Evolutionary conservation across 2,888 invertebrate genomes (phyloP).

Genomic region (Caenorhabditis imperialis): DNA sequence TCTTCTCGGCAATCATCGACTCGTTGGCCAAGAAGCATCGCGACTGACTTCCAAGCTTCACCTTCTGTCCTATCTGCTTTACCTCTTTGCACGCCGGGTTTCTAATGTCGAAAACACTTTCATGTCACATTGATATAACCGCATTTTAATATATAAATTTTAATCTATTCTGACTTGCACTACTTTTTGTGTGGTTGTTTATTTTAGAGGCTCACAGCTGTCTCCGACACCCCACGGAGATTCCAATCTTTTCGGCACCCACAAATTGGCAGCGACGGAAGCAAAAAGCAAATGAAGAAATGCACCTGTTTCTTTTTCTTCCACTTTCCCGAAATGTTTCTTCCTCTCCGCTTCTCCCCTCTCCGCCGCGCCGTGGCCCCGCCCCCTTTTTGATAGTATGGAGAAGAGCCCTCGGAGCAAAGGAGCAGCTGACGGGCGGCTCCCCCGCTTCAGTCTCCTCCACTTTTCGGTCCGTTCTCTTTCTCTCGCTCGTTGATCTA

Average conservation of each 20-base stretch:
- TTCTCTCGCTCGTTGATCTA: too few relatives aligned
- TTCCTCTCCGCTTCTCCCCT: constrained; percentile 5
- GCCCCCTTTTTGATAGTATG: constrained; percentile 51
- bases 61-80: background rate
- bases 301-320: constrained; percentile 34
- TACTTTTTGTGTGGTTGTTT: constrained; percentile 34
- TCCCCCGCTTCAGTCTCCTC: constrained; percentile 10
- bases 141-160: constrained; percentile 7
- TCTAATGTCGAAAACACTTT: background rate
- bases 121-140: background rate
- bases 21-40: constrained; percentile 27
- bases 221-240: background rate
- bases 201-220: constrained; percentile 39
- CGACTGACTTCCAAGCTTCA: constrained; percentile 8
- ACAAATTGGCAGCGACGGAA: background rate
- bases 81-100: background rate
- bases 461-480: constrained; percentile 23
- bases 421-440: constrained; percentile 41
- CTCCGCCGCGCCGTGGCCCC: constrained; percentile 20
- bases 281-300: constrained; percentile 8
- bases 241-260: constrained; percentile 9
- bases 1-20: constrained; percentile 30
- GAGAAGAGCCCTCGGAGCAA: constrained; percentile 41
- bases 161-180: background rate
- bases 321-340: constrained; percentile 13